phyloP scores from a whole-genome alignment of 2,888 invertebrate species.

The Tuta absoluta region DNA sequence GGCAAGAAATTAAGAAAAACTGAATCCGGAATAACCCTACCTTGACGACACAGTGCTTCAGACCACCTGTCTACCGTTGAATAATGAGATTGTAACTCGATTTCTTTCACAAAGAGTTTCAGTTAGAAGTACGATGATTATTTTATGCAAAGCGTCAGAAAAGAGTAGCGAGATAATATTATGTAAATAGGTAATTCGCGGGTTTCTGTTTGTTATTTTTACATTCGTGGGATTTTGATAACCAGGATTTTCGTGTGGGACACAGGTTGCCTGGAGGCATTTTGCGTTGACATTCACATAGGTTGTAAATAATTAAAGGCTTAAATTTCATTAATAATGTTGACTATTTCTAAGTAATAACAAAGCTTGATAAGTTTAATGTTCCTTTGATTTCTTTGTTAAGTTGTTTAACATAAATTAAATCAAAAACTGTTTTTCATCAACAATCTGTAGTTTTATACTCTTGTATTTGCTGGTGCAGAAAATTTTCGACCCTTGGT shows the following conservation, averaged over 20 bases:
- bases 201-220: constrained; percentile 23
- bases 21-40: neutral
- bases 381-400: no score
- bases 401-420: no score
- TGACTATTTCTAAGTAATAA: neutral
- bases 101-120: constrained; percentile 22
- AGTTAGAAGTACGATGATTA: constrained; percentile 18
- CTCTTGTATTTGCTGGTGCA: no score
- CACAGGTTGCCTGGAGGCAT: neutral
- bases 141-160: constrained; percentile 26
- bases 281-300: neutral
- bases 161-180: constrained; percentile 27
- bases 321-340: neutral
- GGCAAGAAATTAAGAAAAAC: no score
- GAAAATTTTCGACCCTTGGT: no score
- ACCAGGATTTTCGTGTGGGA: constrained; percentile 3
- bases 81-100: constrained; percentile 21
- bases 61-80: constrained; percentile 19
- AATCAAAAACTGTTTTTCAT: no score
- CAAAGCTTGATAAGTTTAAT: neutral
- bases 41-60: constrained; percentile 4
- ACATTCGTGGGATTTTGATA: neutral
- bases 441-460: no score
- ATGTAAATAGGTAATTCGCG: constrained; percentile 29
- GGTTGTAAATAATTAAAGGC: neutral